Base-by-base conservation (phyloP, 2,888 invertebrate genomes). In the Schizaphis graminum region DNA sequence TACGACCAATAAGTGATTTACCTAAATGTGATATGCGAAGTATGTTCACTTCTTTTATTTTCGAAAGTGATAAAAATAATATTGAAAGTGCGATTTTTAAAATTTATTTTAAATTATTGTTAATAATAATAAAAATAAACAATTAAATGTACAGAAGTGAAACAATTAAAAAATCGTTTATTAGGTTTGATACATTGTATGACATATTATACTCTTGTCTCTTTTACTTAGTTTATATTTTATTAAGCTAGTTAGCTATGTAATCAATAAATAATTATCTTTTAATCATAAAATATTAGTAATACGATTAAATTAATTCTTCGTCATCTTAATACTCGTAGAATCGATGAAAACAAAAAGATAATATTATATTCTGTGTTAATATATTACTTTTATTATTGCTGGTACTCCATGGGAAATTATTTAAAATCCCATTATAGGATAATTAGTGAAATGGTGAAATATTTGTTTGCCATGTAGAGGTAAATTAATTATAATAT, bases 231-330 rank as follows among this genome's bases (percentile, higher is more conserved):
- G 35, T 77, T 77, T n/a, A 67, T 67, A 0, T 67, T 67, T 67
- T 67, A 67, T n/a, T n/a, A 67, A 67, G n/a, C 28, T 61, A n/a
- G 44, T n/a, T n/a, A n/a, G n/a, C n/a, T n/a, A n/a, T n/a, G 4
- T 44, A 44, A 67, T 67, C n/a, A 35, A 77, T 67, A 77, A 77
- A 77, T 77, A 77, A 77, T 77, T 77, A 77, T 77, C 35, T 77
- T 67, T 77, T 77, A 77, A 77, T 7, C 8, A 77, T 21, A 21
- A 77, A 77, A 77, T 77, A 77, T 21, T 35, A 77, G 7, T 21
- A 77, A 35, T 35, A 77, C 21, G 3, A 77, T 35, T 77, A 77
- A 77, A 77, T n/a, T 5, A n/a, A 77, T 77, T 77, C 7, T 67
- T 67, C 0, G 7, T 21, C 21, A 7, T 5, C 7, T 35, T 35